A percentile compares a stretch with the other conserved stretches of the same genome.
These are phyloP conservation scores for Lineus longissimus DNA, from an alignment of 1,140 invertebrate genomes.

Conservation along the genomic window DNA sequence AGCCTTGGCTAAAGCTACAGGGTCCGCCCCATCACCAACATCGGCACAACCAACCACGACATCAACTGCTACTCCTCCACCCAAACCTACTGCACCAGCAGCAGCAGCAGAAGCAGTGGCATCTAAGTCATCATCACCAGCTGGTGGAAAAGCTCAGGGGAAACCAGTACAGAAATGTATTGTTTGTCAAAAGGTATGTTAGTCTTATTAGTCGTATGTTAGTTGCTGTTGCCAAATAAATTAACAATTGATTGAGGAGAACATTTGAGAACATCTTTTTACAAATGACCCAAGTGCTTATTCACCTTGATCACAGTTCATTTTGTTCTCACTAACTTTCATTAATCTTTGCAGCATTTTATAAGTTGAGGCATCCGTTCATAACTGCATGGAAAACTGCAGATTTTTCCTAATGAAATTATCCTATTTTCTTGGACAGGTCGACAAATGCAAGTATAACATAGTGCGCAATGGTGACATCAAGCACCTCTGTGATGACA, in stretches of 20 bases:
- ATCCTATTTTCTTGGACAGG: slow-evolving; percentile 33
- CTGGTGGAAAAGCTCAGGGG: not conserved
- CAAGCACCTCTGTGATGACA: slow-evolving; percentile 53
- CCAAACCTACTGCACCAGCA: not conserved
- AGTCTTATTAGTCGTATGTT: not conserved
- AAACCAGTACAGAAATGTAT: slow-evolving; percentile 35
- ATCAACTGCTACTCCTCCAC: not conserved
- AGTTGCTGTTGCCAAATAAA: too few species aligned
- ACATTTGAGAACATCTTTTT: too few species aligned
- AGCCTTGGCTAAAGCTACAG: slow-evolving; percentile 22
- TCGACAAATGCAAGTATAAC: slow-evolving; percentile 55
- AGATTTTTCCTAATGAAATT: not conserved
- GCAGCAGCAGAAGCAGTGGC: not conserved
- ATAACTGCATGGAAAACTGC: too few species aligned
- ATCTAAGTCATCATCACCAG: not conserved
- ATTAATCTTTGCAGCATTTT: too few species aligned
- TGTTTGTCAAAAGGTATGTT: slow-evolving; percentile 40
- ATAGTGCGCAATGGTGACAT: slow-evolving; percentile 53
- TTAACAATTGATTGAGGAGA: too few species aligned
- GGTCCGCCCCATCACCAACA: not conserved
- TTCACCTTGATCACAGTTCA: too few species aligned
- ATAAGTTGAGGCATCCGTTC: too few species aligned
- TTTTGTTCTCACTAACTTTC: too few species aligned
- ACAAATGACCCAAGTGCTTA: too few species aligned
- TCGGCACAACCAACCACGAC: not conserved